These are phyloP conservation scores for Yponomeuta evonymella DNA, from an alignment of 2,888 invertebrate genomes.

Conservation along the genomic window DNA sequence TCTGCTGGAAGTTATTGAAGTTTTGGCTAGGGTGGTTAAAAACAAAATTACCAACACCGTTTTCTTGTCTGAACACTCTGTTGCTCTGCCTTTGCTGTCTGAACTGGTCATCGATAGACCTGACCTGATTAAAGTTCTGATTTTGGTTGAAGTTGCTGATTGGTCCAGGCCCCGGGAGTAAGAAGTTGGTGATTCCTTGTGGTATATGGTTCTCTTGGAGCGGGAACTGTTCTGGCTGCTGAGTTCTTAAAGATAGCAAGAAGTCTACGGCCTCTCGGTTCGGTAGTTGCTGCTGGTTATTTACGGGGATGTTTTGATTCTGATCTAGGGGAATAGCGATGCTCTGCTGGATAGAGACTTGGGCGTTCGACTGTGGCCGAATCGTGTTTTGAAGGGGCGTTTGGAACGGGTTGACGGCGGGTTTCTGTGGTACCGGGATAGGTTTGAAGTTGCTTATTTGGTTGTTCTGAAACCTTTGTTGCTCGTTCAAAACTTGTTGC, in stretches of 20 bases:
- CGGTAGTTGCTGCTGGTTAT: slow-evolving; percentile 75
- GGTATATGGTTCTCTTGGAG: slow-evolving; percentile 68
- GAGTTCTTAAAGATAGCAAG: slow-evolving; percentile 60
- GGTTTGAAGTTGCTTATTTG: slow-evolving; percentile 51
- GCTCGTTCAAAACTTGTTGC: slow-evolving; percentile 35
- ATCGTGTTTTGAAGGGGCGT: slow-evolving; percentile 38
- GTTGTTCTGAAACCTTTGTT: slow-evolving; percentile 48
- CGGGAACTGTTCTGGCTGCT: slow-evolving; percentile 64
- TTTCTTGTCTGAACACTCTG: slow-evolving; percentile 75
- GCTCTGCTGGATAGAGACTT: slow-evolving; percentile 72
- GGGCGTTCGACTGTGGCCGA: slow-evolving; percentile 43
- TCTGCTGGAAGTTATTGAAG: slow-evolving; percentile 21
- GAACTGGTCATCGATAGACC: slow-evolving; percentile 41
- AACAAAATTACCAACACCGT: slow-evolving; percentile 79
- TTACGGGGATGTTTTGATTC: slow-evolving; percentile 30
- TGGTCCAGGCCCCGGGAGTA: slow-evolving; percentile 46
- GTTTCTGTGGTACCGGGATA: slow-evolving; percentile 37
- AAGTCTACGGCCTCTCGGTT: slow-evolving; percentile 75
- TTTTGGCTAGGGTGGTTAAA: slow-evolving; percentile 52
- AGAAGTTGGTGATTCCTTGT: slow-evolving; percentile 56
- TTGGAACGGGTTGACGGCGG: slow-evolving; percentile 28
- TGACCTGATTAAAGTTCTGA: slow-evolving; percentile 49
- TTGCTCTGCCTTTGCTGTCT: slow-evolving; percentile 50
- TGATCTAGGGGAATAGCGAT: slow-evolving; percentile 24
- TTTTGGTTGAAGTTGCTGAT: slow-evolving; percentile 49